Conservation (phyloP, 2,888 invertebrate species). For the Phaonia tiefii region DNA sequence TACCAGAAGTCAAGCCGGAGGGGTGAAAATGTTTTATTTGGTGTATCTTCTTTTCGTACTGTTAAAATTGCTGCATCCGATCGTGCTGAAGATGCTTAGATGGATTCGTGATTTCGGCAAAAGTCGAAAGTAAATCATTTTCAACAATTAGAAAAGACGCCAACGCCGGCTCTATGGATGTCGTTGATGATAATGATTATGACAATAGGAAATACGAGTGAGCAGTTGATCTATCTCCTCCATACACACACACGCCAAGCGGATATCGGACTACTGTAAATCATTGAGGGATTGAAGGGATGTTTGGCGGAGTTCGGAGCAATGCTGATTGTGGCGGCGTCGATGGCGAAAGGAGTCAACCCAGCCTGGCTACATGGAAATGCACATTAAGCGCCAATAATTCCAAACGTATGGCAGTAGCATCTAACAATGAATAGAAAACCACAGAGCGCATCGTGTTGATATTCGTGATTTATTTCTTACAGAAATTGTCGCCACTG, state of each 20-base stretch:
- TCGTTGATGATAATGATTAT: slow-evolving; percentile 60
- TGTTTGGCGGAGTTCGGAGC: slow-evolving; percentile 27
- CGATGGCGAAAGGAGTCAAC: slow-evolving; percentile 36
- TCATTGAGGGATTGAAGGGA: slow-evolving; percentile 51
- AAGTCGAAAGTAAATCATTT: slow-evolving; percentile 78
- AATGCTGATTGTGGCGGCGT: slow-evolving; percentile 23
- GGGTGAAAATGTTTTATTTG: slow-evolving; percentile 61
- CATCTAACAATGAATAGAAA: slow-evolving; percentile 49
- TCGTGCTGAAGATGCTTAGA: slow-evolving; percentile 74
- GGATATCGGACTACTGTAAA: slow-evolving; percentile 61
- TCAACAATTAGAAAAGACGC: slow-evolving; percentile 67
- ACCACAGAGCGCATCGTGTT: slow-evolving; percentile 66
- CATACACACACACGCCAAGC: slow-evolving; percentile 3
- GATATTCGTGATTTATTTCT: slow-evolving; percentile 76
- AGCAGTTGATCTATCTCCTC: slow-evolving; percentile 20
- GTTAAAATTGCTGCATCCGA: slow-evolving; percentile 67
- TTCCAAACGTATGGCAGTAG: slow-evolving; percentile 58
- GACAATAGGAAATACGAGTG: slow-evolving; percentile 52
- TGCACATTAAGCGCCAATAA: slow-evolving; percentile 57
- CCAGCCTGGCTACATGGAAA: slow-evolving; percentile 44
- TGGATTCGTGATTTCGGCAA: slow-evolving; percentile 78
- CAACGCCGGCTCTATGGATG: slow-evolving; percentile 55
- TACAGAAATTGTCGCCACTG: slow-evolving; percentile 67
- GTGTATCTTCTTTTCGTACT: neutral
- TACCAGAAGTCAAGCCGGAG: slow-evolving; percentile 42